Base-by-base conservation (phyloP, 2,113 vertebrate species). In the Ancistrus triradiatus region DNA sequence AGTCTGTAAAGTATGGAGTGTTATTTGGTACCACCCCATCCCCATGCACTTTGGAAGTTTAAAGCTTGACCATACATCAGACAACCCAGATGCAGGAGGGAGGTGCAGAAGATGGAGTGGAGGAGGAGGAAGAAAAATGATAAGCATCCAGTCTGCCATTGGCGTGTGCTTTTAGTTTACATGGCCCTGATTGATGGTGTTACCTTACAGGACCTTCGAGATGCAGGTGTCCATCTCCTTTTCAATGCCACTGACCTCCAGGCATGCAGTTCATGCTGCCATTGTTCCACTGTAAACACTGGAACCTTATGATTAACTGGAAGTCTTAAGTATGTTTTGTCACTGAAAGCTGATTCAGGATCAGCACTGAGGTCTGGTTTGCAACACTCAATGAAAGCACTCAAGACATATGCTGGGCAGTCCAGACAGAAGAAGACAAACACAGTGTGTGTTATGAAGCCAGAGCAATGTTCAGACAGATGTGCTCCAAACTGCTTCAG, bases 151-250 rank as follows among this genome's bases (percentile, higher is more conserved):
- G 56, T 4, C 51, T 67, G 37, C 14, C 4, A 6, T 27, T 63
- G 49, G 49, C 31, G 28, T 66, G 61, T 43, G 51, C 33, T 58
- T 59, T 44, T 9, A 57, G 37, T 27, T 21, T 46, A 27, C 42
- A 27, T 33, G 8, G 15, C 33, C 10, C 17, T 63, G 69, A 74
- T 58, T 47, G 44, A 63, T 47, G 37, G 42, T 38, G 62, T 63
- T 69, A 72, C 75, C 72, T 77, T 55, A 72, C 46, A 40, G n/a
- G 24, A 74, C 71, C 71, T 72, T 44, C 42, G 21, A 4, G 35
- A 63, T 13, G 47, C 42, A 28, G 4, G 17, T 42, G 57, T 2
- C 28, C 18, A 0, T 8, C 7, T 14, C 38, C 18, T 19, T 19
- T 53, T 59, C 2, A 25, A 47, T 22, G 37, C 31, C 50, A 31